Evolutionary conservation across 2,888 invertebrate genomes (phyloP).

Genomic region (Acronicta alni): DNA sequence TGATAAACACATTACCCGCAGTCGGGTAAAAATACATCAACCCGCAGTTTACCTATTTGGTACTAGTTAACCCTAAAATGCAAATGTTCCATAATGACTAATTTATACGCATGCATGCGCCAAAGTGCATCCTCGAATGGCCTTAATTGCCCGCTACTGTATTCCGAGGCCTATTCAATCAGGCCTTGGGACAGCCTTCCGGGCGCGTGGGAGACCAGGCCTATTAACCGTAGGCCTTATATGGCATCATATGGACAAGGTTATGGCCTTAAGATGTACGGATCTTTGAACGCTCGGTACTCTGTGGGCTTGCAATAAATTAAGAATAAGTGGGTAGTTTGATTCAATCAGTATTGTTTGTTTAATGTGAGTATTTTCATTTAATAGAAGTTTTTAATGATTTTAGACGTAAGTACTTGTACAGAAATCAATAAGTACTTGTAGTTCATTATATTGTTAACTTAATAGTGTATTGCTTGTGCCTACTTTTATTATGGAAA

Average conservation of each 20-base stretch:
- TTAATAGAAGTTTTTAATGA: conserved; percentile 28
- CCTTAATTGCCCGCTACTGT: conserved; percentile 52
- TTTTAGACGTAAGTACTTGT: background rate
- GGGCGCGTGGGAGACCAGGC: conserved; percentile 65
- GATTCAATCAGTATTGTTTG: conserved; percentile 45
- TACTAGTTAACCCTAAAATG: conserved; percentile 9
- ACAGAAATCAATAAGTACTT: too few species aligned
- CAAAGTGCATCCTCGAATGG: conserved; percentile 32
- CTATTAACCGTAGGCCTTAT: conserved; percentile 60
- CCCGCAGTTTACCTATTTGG: too few species aligned
- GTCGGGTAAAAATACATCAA: too few species aligned
- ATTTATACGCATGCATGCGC: conserved; percentile 25
- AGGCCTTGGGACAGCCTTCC: conserved; percentile 58
- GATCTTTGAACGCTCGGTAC: conserved; percentile 39
- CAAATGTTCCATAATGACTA: conserved; percentile 34
- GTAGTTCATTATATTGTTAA: background rate
- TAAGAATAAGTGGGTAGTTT: conserved; percentile 52
- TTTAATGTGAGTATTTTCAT: conserved; percentile 33
- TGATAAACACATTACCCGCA: too few species aligned
- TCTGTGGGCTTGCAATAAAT: conserved; percentile 42
- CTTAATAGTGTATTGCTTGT: background rate
- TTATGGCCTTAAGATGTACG: conserved; percentile 52
- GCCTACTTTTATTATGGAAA: background rate
- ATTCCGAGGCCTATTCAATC: conserved; percentile 45
- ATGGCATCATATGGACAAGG: conserved; percentile 54